Evolutionary conservation across 2,113 vertebrate genomes (phyloP).

Genomic region (Mormoops blainvillei): DNA sequence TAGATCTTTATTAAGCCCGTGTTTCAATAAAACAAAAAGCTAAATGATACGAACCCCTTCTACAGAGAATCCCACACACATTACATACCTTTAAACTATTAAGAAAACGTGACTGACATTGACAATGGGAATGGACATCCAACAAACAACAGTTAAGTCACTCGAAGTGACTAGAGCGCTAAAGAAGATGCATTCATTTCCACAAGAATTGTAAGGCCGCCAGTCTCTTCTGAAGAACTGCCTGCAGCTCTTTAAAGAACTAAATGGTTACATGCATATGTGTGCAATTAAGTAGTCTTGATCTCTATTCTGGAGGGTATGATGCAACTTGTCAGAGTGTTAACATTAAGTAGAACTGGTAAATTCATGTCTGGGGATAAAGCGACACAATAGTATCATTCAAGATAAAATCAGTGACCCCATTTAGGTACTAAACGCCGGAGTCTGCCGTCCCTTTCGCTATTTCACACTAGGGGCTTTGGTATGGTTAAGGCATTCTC

Average conservation of each 20-base stretch:
- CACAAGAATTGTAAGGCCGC: background rate
- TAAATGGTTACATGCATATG: constrained; percentile 43
- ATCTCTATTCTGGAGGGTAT: constrained; percentile 59
- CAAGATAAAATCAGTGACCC: constrained; percentile 75
- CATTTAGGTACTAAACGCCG: constrained; percentile 69
- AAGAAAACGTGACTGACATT: background rate
- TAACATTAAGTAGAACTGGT: constrained; percentile 65
- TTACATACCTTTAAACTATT: background rate
- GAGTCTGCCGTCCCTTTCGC: constrained; percentile 75
- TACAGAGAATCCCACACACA: background rate
- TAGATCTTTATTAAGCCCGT: background rate
- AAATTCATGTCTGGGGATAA: constrained; percentile 63
- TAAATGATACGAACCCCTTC: background rate
- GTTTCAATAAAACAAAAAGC: background rate
- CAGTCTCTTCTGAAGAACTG: background rate
- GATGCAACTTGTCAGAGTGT: constrained; percentile 69
- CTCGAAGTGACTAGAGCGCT: background rate
- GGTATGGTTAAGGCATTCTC: constrained; percentile 72
- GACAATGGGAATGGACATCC: background rate
- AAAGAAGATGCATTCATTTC: background rate
- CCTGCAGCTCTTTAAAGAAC: constrained; percentile 29
- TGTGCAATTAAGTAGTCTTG: constrained; percentile 27
- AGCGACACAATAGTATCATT: constrained; percentile 74
- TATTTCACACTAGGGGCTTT: constrained; percentile 75
- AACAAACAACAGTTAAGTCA: background rate